Percentiles rank a stretch among this genome's conserved stretches.
phyloP scores from a whole-genome alignment of 2,888 invertebrate species.

The Yponomeuta evonymella region DNA sequence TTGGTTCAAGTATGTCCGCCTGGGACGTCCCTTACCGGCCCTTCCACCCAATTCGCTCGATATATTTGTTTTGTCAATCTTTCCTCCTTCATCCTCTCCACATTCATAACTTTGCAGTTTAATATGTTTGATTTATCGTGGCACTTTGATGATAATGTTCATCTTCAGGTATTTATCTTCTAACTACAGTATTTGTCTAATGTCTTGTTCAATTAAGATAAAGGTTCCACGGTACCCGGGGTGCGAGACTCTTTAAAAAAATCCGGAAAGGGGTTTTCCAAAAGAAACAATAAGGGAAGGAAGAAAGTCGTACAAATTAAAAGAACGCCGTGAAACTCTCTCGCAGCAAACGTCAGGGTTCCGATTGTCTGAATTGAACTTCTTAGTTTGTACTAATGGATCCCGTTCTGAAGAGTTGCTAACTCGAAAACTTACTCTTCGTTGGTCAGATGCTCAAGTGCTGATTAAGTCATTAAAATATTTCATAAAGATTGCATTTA shows the following conservation, averaged over 20 bases:
- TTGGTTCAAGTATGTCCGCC: too few relatives aligned
- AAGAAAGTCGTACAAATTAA: slow-evolving; percentile 13
- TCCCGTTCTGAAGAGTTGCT: slow-evolving; percentile 46
- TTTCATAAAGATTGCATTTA: too few relatives aligned
- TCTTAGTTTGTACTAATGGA: slow-evolving; percentile 60
- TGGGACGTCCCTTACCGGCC: too few relatives aligned
- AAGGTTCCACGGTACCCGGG: too few relatives aligned
- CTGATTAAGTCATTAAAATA: background rate
- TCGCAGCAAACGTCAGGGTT: slow-evolving; percentile 26
- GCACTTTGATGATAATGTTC: background rate
- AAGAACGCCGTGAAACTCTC: slow-evolving; percentile 11
- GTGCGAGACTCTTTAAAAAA: too few relatives aligned
- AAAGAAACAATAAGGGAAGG: slow-evolving; percentile 18
- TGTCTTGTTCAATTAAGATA: too few relatives aligned
- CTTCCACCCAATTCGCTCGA: too few relatives aligned
- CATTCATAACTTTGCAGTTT: background rate
- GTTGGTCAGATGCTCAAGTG: slow-evolving; percentile 41
- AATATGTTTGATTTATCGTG: background rate
- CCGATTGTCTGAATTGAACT: slow-evolving; percentile 63
- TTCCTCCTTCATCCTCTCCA: too few relatives aligned
- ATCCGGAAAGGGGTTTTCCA: background rate
- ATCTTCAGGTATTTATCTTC: too few relatives aligned
- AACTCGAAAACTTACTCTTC: slow-evolving; percentile 56
- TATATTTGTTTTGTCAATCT: too few relatives aligned
- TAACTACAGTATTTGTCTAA: too few relatives aligned